Evolutionary conservation across 2,888 invertebrate genomes (phyloP), one percentile per base, ranked within the genome.

Genomic region (Himalopsyche tibetana): DNA sequence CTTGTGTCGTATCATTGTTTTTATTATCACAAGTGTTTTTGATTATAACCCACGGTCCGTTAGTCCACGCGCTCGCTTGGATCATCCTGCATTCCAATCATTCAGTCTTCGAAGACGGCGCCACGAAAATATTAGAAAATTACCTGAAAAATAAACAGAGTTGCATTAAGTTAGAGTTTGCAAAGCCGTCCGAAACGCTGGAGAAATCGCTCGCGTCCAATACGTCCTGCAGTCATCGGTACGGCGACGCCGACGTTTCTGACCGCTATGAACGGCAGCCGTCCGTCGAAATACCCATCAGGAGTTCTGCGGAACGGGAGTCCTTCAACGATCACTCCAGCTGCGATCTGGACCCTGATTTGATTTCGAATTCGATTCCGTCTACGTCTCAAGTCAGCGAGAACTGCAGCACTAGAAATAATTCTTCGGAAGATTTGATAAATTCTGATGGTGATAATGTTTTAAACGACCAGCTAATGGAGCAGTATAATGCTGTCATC

Each of bases 21-120:
- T 93, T 99, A 86, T 92, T 99, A 87, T 98, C 98, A 1, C 97
- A 99, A 94, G 98, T 99, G 81, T 99, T 99, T 93, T 93, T 99
- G 86, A 99, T 99, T 89, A 95, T 99, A 88, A 96, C 97, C 4
- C 98, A 99, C 91, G 95, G 96, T 1, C 98, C 98, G 0, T 94
- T 99, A 89, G 98, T 99, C 5, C 96, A 97, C 90, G 96, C 97
- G 8, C 92, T 99, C 89, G 98, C 98, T 69, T 96, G 98, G 94
- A 97, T 98, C 85, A 96, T 99, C 90, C 92, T 99, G 55, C 96
- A 97, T 91, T 97, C 97, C 0, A 96, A 98, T 90, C 93, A 94
- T 89, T 94, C 94, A 87, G 95, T 95, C 38, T 95, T 96, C 89
- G 94, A 95, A 90, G 95, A 95, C 88, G 96, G 96, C 2, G 95